Conservation (phyloP, 2,797 vertebrate species). For the Falco naumanni region DNA sequence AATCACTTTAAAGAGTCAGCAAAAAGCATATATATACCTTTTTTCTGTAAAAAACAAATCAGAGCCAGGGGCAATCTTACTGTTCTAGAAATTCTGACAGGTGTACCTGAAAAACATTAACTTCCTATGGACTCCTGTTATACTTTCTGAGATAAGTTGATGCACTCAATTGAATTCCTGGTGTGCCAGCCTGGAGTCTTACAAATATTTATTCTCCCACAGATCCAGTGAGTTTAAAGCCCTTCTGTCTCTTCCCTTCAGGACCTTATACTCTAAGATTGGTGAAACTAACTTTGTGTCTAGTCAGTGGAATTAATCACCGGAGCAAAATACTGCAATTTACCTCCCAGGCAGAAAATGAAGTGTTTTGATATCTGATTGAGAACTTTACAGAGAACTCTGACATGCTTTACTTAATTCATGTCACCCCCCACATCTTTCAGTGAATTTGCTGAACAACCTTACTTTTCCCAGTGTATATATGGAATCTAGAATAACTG, state of each 20-base stretch:
- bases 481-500: neutral
- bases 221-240: slow-evolving; percentile 5
- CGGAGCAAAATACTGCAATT: neutral
- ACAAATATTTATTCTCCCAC: slow-evolving; percentile 22
- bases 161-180: slow-evolving; percentile 21
- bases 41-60: neutral
- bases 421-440: neutral
- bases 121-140: neutral
- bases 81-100: slow-evolving; percentile 3
- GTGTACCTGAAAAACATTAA: neutral
- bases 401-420: neutral
- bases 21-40: neutral
- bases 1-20: neutral
- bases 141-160: neutral
- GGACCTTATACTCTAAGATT: neutral
- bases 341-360: neutral
- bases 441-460: neutral
- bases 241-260: slow-evolving; percentile 31
- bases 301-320: slow-evolving; percentile 1
- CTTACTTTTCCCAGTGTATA: neutral
- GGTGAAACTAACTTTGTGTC: neutral
- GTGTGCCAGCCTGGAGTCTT: neutral
- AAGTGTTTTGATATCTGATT: neutral
- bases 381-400: neutral
- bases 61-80: neutral